A percentile compares a stretch with the other conserved stretches of the same genome.
These are phyloP conservation scores for Acipenser oxyrinchus DNA, from an alignment of 2,797 vertebrate genomes.

Conservation along the genomic window DNA sequence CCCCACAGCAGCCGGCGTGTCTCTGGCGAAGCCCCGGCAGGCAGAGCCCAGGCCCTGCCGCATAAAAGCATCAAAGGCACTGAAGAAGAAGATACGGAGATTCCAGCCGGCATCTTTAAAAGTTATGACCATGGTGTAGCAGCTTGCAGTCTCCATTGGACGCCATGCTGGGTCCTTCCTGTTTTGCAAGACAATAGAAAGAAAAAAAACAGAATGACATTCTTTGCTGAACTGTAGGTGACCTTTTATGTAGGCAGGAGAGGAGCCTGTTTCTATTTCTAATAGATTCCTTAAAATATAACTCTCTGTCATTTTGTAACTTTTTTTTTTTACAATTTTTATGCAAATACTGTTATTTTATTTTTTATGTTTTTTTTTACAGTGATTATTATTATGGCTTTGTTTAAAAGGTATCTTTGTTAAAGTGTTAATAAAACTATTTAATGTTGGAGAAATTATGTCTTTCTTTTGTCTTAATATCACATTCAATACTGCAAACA, in stretches of 20 bases:
- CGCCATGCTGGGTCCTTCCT: conserved; percentile 19
- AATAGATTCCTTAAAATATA: too few species aligned
- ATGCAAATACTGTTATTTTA: conserved; percentile 6
- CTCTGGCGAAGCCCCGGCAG: conserved; percentile 48
- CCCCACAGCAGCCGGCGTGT: conserved; percentile 42
- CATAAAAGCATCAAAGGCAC: conserved; percentile 86
- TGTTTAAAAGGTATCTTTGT: conserved; percentile 23
- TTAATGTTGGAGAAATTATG: conserved; percentile 30
- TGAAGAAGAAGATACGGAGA: conserved; percentile 88
- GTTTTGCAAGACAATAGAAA: conserved; percentile 5
- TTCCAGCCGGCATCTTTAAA: conserved; percentile 84
- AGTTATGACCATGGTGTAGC: conserved; percentile 90
- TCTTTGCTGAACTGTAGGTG: conserved; percentile 25
- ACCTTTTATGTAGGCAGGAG: conserved; percentile 17
- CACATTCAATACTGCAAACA: background rate
- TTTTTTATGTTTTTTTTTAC: conserved; percentile 22
- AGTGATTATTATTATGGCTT: background rate
- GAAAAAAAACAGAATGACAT: conserved; percentile 8
- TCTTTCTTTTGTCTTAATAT: conserved; percentile 6
- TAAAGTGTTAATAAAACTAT: conserved; percentile 45
- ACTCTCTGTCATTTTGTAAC: too few species aligned
- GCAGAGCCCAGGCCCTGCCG: conserved; percentile 72
- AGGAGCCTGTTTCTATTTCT: background rate
- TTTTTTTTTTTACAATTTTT: conserved; percentile 11
- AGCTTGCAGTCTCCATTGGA: conserved; percentile 5